phyloP scores from a whole-genome alignment of 2,797 vertebrate species.

The Catamblyrhynchus diadema region DNA sequence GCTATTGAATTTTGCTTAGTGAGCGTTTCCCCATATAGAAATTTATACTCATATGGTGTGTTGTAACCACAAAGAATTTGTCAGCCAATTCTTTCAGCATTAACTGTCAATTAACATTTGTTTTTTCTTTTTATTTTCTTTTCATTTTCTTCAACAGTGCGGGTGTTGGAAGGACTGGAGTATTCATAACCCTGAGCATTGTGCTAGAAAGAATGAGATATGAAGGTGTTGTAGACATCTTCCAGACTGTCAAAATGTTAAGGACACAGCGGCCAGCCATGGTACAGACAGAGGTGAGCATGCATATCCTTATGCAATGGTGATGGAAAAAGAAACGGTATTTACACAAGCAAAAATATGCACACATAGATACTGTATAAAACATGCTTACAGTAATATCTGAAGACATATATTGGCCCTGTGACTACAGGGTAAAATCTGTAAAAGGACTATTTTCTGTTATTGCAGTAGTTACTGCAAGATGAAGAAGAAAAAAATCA shows the following conservation, averaged over 20 bases:
- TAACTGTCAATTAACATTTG: conserved; percentile 12
- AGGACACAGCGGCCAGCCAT: conserved; percentile 98
- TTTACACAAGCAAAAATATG: not conserved
- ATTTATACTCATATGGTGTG: not conserved
- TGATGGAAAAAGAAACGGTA: not conserved
- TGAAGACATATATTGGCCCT: not conserved
- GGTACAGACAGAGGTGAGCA: conserved; percentile 97
- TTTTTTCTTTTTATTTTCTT: not conserved
- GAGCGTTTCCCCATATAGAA: not conserved
- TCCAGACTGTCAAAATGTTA: conserved; percentile 99
- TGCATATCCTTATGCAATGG: not conserved
- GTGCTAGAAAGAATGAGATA: conserved; percentile 99
- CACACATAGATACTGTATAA: not conserved
- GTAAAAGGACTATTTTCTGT: not conserved
- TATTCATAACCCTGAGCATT: conserved; percentile 99
- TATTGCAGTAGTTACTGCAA: not conserved
- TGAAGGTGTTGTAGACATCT: conserved; percentile 98
- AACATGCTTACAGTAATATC: not conserved
- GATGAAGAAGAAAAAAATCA: not conserved
- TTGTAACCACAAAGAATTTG: not conserved
- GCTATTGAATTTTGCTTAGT: not conserved
- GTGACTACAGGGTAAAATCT: not conserved
- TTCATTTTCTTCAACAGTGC: conserved; percentile 76
- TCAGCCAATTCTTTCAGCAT: not conserved
- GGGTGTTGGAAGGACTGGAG: conserved; percentile 96